These are phyloP conservation scores for Helostoma temminkii DNA, from an alignment of 2,797 vertebrate genomes.

Conservation along the genomic window DNA sequence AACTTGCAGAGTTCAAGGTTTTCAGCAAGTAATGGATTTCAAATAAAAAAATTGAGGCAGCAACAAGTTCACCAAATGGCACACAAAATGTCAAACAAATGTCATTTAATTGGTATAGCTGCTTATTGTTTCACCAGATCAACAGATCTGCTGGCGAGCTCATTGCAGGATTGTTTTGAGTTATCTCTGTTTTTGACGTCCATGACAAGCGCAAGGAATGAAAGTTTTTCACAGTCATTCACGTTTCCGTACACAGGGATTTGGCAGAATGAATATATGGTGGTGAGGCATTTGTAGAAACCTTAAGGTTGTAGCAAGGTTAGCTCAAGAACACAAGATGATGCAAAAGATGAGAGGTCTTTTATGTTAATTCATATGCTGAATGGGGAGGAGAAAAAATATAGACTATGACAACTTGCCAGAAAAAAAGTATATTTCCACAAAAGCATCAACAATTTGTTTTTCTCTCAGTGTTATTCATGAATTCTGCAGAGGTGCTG, in stretches of 20 bases:
- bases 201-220: slow-evolving; percentile 24
- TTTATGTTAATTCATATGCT: slow-evolving; percentile 47
- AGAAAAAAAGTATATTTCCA: slow-evolving; percentile 45
- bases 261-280: slow-evolving; percentile 25
- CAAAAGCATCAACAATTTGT: slow-evolving; percentile 44
- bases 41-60: slow-evolving; percentile 62
- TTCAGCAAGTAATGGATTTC: slow-evolving; percentile 66
- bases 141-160: slow-evolving; percentile 42
- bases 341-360: slow-evolving; percentile 30
- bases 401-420: slow-evolving; percentile 30
- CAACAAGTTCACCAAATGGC: slow-evolving; percentile 68
- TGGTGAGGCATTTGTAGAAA: slow-evolving; percentile 36
- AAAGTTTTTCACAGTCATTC: slow-evolving; percentile 46
- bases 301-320: slow-evolving; percentile 65
- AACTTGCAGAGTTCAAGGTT: slow-evolving; percentile 64
- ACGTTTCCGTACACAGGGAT: slow-evolving; percentile 25
- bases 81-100: slow-evolving; percentile 81
- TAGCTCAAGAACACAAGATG: slow-evolving; percentile 19
- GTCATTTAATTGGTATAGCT: slow-evolving; percentile 72
- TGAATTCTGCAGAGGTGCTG: slow-evolving; percentile 50
- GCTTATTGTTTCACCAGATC: slow-evolving; percentile 59
- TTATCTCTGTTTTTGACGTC: slow-evolving; percentile 34
- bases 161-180: slow-evolving; percentile 9
- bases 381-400: slow-evolving; percentile 9
- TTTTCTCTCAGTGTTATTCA: slow-evolving; percentile 33